A percentile compares a stretch with the other conserved stretches of the same genome.
phyloP scores from a whole-genome alignment of 2,113 vertebrate species.

The Pithys albifrons region DNA sequence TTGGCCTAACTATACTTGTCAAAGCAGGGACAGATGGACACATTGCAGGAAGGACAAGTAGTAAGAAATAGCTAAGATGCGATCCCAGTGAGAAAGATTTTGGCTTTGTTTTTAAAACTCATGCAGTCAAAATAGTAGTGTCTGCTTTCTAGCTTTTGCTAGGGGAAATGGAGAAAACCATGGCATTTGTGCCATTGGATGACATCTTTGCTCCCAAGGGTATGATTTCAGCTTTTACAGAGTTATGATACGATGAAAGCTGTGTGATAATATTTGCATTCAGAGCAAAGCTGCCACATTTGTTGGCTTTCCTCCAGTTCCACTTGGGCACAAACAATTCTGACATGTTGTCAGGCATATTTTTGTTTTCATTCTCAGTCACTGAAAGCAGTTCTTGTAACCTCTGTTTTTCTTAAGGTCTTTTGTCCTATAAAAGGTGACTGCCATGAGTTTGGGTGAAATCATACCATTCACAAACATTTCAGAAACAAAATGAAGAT shows the following conservation, averaged over 20 bases:
- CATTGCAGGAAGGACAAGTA: background rate
- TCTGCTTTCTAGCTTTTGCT: background rate
- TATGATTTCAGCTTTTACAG: background rate
- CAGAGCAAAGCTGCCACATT: background rate
- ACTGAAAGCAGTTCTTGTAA: background rate
- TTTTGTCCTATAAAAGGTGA: background rate
- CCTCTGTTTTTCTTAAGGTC: background rate
- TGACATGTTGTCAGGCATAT: background rate
- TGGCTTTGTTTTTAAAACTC: background rate
- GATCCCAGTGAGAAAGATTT: background rate
- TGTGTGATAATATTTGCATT: background rate
- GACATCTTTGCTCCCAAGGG: background rate
- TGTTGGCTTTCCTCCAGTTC: constrained; percentile 7
- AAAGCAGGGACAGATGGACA: background rate
- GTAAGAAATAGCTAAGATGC: background rate
- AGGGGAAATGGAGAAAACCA: background rate
- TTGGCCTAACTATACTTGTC: background rate
- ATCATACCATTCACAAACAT: background rate
- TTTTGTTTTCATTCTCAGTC: constrained; percentile 6
- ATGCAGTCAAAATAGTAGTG: background rate
- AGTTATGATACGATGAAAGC: background rate
- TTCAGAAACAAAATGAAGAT: background rate
- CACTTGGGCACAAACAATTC: background rate
- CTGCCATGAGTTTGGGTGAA: background rate
- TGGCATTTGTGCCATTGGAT: background rate